These are phyloP conservation scores for Cantharis lateralis DNA, from an alignment of 2,888 invertebrate genomes.

Conservation along the genomic window DNA sequence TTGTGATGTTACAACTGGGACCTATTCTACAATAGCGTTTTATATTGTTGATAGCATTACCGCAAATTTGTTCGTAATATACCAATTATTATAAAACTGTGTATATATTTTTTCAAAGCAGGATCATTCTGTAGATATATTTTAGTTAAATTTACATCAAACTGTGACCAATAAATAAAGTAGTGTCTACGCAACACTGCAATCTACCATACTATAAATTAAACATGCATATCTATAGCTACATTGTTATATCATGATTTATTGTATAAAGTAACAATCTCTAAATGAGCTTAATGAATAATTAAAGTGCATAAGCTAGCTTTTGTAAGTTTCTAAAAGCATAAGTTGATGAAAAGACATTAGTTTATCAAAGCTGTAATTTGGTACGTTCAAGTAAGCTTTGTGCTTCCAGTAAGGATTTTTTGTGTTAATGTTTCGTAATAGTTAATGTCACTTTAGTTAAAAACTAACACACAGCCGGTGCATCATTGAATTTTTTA, in stretches of 20 bases:
- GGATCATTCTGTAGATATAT: not conserved
- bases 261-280: slow-evolving; percentile 37
- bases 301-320: slow-evolving; percentile 40
- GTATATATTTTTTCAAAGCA: slow-evolving; percentile 1
- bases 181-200: not conserved
- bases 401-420: slow-evolving; percentile 30
- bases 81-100: slow-evolving; percentile 9
- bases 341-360: slow-evolving; percentile 32
- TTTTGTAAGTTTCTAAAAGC: slow-evolving; percentile 48
- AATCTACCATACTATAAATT: slow-evolving; percentile 13
- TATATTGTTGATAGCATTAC: slow-evolving; percentile 34
- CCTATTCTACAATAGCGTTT: slow-evolving; percentile 45
- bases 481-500: slow-evolving; percentile 14
- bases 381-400: slow-evolving; percentile 20
- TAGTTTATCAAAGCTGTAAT: slow-evolving; percentile 18
- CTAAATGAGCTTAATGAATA: slow-evolving; percentile 45
- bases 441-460: not conserved
- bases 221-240: slow-evolving; percentile 29
- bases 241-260: slow-evolving; percentile 22
- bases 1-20: slow-evolving; percentile 50
- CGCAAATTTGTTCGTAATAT: slow-evolving; percentile 24
- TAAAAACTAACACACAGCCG: not conserved
- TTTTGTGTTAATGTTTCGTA: not conserved
- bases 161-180: not conserved
- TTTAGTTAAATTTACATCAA: slow-evolving; percentile 2